phyloP scores from a whole-genome alignment of 2,888 invertebrate species.

The Meiosimyza platycephala region DNA sequence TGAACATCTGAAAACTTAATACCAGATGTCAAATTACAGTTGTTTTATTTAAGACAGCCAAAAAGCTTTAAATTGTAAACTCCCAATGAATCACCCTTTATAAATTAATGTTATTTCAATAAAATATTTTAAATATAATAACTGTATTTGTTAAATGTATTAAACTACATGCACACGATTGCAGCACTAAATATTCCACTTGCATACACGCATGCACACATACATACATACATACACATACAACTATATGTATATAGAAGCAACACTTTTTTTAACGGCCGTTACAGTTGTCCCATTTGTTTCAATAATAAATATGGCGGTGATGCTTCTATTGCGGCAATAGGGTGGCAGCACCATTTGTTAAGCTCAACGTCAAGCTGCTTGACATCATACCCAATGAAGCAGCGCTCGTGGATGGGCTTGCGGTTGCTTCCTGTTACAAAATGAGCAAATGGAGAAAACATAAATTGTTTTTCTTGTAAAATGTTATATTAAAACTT shows the following conservation, averaged over 20 bases:
- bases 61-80: too few relatives aligned
- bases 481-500: too few relatives aligned
- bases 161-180: conserved; percentile 4
- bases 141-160: conserved; percentile 14
- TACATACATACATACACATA: neutral
- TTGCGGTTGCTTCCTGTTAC: conserved; percentile 49
- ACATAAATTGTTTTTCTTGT: too few relatives aligned
- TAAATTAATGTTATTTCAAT: conserved; percentile 14
- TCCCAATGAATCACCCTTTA: neutral
- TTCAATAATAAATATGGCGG: neutral
- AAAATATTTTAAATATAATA: conserved; percentile 10
- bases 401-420: conserved; percentile 46
- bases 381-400: conserved; percentile 59
- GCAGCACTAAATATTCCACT: neutral
- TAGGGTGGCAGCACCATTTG: conserved; percentile 57
- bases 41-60: too few relatives aligned
- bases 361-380: conserved; percentile 61
- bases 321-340: conserved; percentile 44
- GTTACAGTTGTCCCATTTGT: conserved; percentile 5
- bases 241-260: neutral
- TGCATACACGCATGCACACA: neutral
- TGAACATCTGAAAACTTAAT: too few relatives aligned
- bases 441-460: conserved; percentile 27
- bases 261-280: neutral
- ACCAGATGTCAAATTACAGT: too few relatives aligned